Percentiles rank a stretch among this genome's conserved stretches.
Conservation (phyloP, 2,113 vertebrate species). For the Candoia aspera region DNA sequence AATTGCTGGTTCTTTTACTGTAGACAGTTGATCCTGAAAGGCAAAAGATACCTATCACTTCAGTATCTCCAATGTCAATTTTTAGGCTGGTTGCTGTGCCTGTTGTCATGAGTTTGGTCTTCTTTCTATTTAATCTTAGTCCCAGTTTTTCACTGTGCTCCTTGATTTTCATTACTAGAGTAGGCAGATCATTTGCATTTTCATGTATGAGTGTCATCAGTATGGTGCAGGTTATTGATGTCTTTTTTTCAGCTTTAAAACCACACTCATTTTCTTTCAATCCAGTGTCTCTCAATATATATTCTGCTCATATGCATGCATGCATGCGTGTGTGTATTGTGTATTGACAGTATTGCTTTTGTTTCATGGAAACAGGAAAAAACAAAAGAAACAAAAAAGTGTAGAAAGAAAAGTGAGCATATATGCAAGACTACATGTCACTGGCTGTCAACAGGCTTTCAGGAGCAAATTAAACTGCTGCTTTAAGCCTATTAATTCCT, state of each 20-base stretch:
- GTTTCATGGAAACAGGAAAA: not conserved
- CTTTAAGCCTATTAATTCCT: not conserved
- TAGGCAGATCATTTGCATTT: not conserved
- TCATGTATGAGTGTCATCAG: not conserved
- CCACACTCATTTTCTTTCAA: too few species aligned
- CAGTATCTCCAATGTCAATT: not conserved
- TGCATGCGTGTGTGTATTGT: not conserved
- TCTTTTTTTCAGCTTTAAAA: too few species aligned
- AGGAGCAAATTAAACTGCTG: not conserved
- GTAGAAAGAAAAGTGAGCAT: not conserved
- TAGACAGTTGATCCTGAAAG: not conserved
- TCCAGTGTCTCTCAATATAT: too few species aligned
- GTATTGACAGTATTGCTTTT: not conserved
- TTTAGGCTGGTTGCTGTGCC: not conserved
- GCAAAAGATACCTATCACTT: not conserved
- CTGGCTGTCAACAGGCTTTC: not conserved
- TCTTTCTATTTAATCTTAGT: not conserved
- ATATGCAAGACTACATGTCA: not conserved
- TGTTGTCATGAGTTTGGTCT: not conserved
- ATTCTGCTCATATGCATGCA: not conserved
- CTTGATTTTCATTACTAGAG: not conserved
- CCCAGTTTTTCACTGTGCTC: not conserved
- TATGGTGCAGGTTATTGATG: not conserved
- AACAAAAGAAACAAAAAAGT: not conserved
- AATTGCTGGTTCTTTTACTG: not conserved